Percentiles rank a stretch among this genome's conserved stretches.
Conservation (phyloP, 1,140 invertebrate species). For the Diorhabda sublineata region DNA sequence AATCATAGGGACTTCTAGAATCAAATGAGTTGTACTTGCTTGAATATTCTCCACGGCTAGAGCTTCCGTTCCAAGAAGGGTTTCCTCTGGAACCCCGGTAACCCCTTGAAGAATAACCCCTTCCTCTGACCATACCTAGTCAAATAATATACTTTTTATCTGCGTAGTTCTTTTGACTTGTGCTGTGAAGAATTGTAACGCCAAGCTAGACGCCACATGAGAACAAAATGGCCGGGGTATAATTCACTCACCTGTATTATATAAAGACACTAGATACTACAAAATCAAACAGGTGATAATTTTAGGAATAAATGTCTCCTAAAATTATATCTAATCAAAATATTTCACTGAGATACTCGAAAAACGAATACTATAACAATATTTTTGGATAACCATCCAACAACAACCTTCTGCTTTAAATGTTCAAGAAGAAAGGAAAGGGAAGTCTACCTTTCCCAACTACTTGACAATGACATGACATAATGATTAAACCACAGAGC, state of each 20-base stretch:
- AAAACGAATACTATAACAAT: neutral
- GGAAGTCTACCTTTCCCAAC: neutral
- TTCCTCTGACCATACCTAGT: conserved; percentile 22
- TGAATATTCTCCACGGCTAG: conserved; percentile 21
- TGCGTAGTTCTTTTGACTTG: neutral
- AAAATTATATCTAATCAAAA: too few species aligned
- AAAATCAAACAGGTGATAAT: too few species aligned
- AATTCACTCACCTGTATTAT: too few species aligned
- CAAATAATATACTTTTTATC: neutral
- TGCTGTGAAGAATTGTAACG: neutral
- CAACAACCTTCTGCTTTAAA: neutral
- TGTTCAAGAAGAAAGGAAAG: neutral
- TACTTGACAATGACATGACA: neutral
- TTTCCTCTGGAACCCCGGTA: conserved; percentile 24
- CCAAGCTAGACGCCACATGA: neutral
- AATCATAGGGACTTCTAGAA: conserved; percentile 31
- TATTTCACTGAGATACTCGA: too few species aligned
- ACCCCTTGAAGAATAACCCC: conserved; percentile 31
- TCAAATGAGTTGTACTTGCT: neutral
- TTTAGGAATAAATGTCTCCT: too few species aligned
- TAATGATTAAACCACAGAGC: too few species aligned
- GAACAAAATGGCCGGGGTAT: neutral
- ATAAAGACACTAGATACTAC: too few species aligned
- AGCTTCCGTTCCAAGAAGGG: neutral
- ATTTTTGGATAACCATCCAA: neutral